Percentiles rank a stretch among this genome's conserved stretches.
Conservation (phyloP, 2,888 invertebrate species). For the Drosophila cognata region DNA sequence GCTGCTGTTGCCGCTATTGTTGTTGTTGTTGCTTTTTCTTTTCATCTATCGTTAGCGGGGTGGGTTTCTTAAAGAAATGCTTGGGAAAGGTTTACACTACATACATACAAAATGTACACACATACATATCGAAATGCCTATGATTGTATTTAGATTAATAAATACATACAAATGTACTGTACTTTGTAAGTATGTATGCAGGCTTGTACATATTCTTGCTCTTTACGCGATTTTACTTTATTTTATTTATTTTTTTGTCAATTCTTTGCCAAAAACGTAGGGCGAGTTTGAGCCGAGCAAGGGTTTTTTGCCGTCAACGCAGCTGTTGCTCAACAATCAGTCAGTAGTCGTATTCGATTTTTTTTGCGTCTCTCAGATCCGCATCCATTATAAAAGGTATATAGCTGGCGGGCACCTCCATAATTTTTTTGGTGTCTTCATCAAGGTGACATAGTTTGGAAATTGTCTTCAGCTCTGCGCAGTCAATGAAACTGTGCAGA, state of each 20-base stretch:
- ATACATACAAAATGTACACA: slow-evolving; percentile 14
- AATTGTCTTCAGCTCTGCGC: slow-evolving; percentile 6
- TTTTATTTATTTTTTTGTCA: slow-evolving; percentile 42
- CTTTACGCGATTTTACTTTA: slow-evolving; percentile 48
- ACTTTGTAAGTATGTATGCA: slow-evolving; percentile 6
- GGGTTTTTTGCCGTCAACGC: slow-evolving; percentile 68
- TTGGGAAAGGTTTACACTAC: slow-evolving; percentile 63
- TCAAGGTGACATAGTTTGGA: slow-evolving; percentile 69
- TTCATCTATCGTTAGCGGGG: slow-evolving; percentile 61
- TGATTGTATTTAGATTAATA: slow-evolving; percentile 10
- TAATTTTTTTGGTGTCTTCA: slow-evolving; percentile 16
- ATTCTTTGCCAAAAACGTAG: slow-evolving; percentile 61
- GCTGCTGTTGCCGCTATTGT: slow-evolving; percentile 8
- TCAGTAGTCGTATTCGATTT: slow-evolving; percentile 37
- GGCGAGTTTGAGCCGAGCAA: slow-evolving; percentile 38
- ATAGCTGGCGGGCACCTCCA: slow-evolving; percentile 29
- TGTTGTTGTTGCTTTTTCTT: slow-evolving; percentile 36
- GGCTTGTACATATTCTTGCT: slow-evolving; percentile 16
- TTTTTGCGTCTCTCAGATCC: slow-evolving; percentile 38
- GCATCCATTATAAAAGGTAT: slow-evolving; percentile 45
- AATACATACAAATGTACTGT: slow-evolving; percentile 10
- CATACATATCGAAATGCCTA: slow-evolving; percentile 17
- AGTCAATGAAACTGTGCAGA: slow-evolving; percentile 50
- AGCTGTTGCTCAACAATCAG: slow-evolving; percentile 64
- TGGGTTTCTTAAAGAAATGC: slow-evolving; percentile 72